Evolutionary conservation across 2,113 vertebrate species (phyloP).

Genomic region (Dromaius novaehollandiae): DNA sequence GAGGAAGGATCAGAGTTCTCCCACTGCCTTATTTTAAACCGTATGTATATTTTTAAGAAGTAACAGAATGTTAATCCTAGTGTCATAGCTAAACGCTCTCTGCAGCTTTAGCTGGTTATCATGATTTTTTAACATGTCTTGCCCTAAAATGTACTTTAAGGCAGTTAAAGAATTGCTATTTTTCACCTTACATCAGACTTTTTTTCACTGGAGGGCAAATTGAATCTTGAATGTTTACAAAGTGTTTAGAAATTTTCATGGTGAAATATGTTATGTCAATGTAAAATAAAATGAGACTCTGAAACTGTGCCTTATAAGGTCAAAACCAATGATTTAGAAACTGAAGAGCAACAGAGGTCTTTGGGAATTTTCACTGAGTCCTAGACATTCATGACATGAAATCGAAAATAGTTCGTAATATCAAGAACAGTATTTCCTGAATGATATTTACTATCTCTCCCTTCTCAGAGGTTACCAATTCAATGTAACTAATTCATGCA

Average conservation of each 20-base stretch:
- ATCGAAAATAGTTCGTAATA: neutral
- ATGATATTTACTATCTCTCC: neutral
- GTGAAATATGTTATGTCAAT: neutral
- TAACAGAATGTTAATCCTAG: fast-evolving
- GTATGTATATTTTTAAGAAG: neutral
- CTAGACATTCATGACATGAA: neutral
- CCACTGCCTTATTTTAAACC: neutral
- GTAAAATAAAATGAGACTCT: neutral
- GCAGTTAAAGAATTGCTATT: neutral
- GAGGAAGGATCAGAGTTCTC: neutral
- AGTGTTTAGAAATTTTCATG: neutral
- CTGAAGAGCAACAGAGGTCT: neutral
- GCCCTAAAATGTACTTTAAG: neutral
- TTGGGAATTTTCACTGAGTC: neutral
- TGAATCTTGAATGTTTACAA: neutral
- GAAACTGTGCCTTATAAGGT: neutral
- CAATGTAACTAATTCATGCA: neutral
- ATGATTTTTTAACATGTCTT: neutral
- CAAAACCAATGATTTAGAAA: neutral
- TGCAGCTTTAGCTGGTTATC: neutral
- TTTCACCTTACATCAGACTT: neutral
- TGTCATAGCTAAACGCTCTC: neutral
- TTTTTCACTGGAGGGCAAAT: neutral
- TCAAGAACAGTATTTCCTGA: neutral
- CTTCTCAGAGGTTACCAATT: neutral